Base-by-base conservation (phyloP, 2,113 vertebrate genomes). In the Maccullochella peelii region DNA sequence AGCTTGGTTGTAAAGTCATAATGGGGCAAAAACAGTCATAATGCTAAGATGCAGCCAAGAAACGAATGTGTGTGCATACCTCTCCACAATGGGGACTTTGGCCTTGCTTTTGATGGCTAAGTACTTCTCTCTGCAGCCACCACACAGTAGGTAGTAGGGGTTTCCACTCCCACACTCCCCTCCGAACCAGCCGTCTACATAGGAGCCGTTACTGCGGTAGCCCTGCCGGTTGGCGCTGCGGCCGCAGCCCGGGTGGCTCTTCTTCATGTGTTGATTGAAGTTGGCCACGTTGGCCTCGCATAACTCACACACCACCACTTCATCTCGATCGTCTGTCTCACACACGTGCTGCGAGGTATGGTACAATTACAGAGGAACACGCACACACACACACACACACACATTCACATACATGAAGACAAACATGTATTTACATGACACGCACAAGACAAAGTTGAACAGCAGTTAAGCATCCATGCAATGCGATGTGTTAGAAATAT, bases 251-350 rank as follows among this genome's bases (percentile, higher is more conserved):
- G 98, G 97, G 83, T 99, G 98, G 69, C 97, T 97, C 91, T 97
- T 97, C 91, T 99, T 99, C 98, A 99, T 99, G 93, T 99, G 98
- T 59, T 99, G 97, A 81, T 99, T 99, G 94, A 99, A 99, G 94
- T 97, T 98, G 73, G 97, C 95, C 18, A 99, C 98, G 0, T 96
- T 99, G 84, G 96, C 96, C 23, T 99, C 98, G 15, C 98, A 99
- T 76, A 99, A 88, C 86, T 99, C 98, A 62, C 98, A 99, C 36
- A 98, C 96, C 18, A 99, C 98, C 66, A 98, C 97, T 82, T 99
- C 98, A 69, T 99, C 98, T 21, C 97, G 95, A 55, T 99, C 98
- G 82, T 99, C 98, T 0, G 97, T 94, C 87, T 99, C 98, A 44
- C 98, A 99, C 10, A 99, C 98, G 12, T 98, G 98, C 98, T 99